Evolutionary conservation across 2,113 vertebrate species (phyloP).

Genomic region (Clupea harengus): DNA sequence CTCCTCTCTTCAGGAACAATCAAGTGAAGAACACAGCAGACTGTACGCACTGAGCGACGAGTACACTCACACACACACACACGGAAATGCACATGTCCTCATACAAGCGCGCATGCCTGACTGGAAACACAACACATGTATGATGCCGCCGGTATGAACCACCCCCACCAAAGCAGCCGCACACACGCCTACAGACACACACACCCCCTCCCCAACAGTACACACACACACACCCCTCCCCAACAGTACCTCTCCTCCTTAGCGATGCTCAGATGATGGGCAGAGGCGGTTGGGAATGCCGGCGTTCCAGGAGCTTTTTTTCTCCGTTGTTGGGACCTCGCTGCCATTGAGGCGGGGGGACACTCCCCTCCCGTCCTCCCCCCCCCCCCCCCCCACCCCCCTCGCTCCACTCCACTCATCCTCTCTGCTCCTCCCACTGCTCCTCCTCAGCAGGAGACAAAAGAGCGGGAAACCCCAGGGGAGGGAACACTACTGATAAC

Average conservation of each 20-base stretch:
- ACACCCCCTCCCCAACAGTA: neutral
- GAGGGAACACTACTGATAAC: constrained; percentile 14
- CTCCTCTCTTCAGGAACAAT: neutral
- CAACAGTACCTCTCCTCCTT: neutral
- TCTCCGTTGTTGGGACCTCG: neutral
- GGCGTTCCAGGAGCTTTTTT: constrained; percentile 4
- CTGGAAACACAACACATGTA: neutral
- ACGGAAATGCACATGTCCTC: neutral
- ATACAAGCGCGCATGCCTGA: neutral
- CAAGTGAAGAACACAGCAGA: neutral
- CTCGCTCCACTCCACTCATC: neutral
- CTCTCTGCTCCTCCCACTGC: constrained; percentile 25
- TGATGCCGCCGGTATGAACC: neutral
- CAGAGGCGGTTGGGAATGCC: neutral
- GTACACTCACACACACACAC: neutral
- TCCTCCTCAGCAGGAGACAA: constrained; percentile 34
- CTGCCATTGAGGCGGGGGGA: neutral
- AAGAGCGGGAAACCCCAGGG: constrained; percentile 39
- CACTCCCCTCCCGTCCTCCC: neutral
- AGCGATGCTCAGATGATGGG: neutral
- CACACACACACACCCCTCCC: constrained; percentile 5
- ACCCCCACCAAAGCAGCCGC: neutral
- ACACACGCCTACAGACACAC: neutral
- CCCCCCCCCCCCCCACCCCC: neutral
- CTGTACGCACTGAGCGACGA: neutral